Conservation (phyloP, 2,888 invertebrate species). For the Eumacrocentrus americanus region DNA sequence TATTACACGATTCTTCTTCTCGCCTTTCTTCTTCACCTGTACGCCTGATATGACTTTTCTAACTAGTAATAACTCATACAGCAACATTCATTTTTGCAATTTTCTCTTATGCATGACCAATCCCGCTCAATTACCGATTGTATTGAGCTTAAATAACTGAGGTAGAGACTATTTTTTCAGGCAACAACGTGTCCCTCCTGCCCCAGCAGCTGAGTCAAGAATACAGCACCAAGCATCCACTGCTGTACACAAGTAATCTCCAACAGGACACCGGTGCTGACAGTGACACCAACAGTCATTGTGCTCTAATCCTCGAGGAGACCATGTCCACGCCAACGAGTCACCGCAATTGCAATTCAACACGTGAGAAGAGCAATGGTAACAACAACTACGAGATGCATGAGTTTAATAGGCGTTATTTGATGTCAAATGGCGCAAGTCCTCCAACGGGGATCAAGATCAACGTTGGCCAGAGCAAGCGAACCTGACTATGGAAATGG, state of each 20-base stretch:
- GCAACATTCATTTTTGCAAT: neutral
- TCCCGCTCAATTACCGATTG: neutral
- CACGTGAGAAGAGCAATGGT: constrained; percentile 71
- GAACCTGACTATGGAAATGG: constrained; percentile 60
- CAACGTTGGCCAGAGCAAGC: constrained; percentile 57
- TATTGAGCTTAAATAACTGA: neutral
- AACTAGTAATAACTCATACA: too few relatives aligned
- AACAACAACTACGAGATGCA: constrained; percentile 83
- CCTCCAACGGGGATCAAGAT: constrained; percentile 64
- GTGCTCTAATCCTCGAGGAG: constrained; percentile 65
- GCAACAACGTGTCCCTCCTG: constrained; percentile 49
- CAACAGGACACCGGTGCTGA: constrained; percentile 65
- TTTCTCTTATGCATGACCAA: too few relatives aligned
- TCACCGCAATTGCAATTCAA: constrained; percentile 50
- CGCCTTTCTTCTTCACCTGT: neutral
- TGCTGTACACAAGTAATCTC: constrained; percentile 49
- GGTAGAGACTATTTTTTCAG: too few relatives aligned
- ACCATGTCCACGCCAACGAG: constrained; percentile 56
- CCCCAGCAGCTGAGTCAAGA: constrained; percentile 47
- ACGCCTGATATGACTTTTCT: neutral
- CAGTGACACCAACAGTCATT: constrained; percentile 67
- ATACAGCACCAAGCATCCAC: constrained; percentile 53
- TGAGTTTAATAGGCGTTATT: constrained; percentile 66
- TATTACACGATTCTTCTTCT: neutral
- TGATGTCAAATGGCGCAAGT: constrained; percentile 54